Percentiles rank a stretch among this genome's conserved stretches.
phyloP scores from a whole-genome alignment of 1,140 invertebrate genomes.

The Drosophila subpulchrella region DNA sequence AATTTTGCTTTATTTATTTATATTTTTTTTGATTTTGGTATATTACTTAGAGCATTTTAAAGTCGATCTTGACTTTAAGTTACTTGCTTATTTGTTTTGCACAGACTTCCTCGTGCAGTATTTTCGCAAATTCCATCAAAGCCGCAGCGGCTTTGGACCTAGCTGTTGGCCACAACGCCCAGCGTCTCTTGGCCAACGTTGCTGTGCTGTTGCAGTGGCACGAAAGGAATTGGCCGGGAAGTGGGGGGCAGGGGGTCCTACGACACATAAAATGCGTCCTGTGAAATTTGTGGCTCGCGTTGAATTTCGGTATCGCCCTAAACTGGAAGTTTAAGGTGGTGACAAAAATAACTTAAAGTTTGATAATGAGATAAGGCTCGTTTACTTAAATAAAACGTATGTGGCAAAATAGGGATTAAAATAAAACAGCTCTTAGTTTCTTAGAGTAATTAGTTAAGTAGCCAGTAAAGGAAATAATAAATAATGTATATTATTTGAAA shows the following conservation, averaged over 20 bases:
- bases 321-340: conserved; percentile 19
- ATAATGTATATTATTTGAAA: too few species aligned
- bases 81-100: conserved; percentile 15
- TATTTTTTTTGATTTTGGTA: background rate
- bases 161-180: conserved; percentile 33
- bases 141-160: conserved; percentile 39
- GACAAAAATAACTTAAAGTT: conserved; percentile 4
- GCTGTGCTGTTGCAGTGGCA: conserved; percentile 45
- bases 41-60: background rate
- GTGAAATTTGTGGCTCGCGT: conserved; percentile 52
- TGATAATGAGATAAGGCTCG: background rate
- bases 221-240: conserved; percentile 23
- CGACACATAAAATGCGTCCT: conserved; percentile 49
- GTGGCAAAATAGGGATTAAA: too few species aligned
- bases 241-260: background rate
- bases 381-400: too few species aligned
- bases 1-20: too few species aligned
- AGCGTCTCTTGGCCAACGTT: conserved; percentile 21
- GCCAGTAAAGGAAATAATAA: too few species aligned
- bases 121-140: conserved; percentile 66
- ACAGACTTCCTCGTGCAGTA: conserved; percentile 16
- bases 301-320: conserved; percentile 33
- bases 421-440: too few species aligned
- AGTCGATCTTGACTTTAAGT: background rate
- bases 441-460: too few species aligned